Evolutionary conservation across 92 coral and sea anemone genomes (phyloP), one percentile per base, ranked within the genome.

Genomic region (Paramuricea clavata): DNA sequence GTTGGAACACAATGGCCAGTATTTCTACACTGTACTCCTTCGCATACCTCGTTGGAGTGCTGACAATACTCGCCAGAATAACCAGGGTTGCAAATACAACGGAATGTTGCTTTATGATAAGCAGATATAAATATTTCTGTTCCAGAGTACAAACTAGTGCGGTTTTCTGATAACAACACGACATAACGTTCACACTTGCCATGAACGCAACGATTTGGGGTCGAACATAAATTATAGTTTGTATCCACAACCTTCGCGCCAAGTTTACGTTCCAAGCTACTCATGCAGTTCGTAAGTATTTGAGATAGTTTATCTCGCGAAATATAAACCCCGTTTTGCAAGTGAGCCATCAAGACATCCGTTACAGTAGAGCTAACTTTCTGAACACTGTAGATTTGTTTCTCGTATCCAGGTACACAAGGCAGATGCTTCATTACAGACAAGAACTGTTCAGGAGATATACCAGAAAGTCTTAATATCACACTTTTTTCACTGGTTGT

Each of bases 141-240:
- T 30, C 64, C 64, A 0, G 82, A 76, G 42, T 54, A 54, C 47
- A 76, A 30, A 49, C 43, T 76, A 8, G 82, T 76, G 25, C 67
- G 67, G 67, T 76, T 76, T 30, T 15, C 44, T 28, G 82, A 19
- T 27, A n/a, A 76, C 12, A 76, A 43, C 21, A 30, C 17, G 10
- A 76, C 62, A 30, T 68, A 68, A 49, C 68, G 62, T 32, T 76
- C 15, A 54, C 82, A 76, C 2, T 31, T 42, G 16, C 96, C 93
- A 85, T 94, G 92, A 62, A 28, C 85, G 64, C 98, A 95, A 4
- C 95, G 98, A 27, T 91, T 89, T 85, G 77, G 78, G 6, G 90
- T 85, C 17, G 93, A 85, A 31, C 98, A 95, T n/a, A 95, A 93
- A 15, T 94, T 91, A 87, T 94, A 95, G 90, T 95, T 94, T 5